These are phyloP conservation scores for Hedychridium roseum DNA, from an alignment of 2,888 invertebrate species.

Conservation along the genomic window DNA sequence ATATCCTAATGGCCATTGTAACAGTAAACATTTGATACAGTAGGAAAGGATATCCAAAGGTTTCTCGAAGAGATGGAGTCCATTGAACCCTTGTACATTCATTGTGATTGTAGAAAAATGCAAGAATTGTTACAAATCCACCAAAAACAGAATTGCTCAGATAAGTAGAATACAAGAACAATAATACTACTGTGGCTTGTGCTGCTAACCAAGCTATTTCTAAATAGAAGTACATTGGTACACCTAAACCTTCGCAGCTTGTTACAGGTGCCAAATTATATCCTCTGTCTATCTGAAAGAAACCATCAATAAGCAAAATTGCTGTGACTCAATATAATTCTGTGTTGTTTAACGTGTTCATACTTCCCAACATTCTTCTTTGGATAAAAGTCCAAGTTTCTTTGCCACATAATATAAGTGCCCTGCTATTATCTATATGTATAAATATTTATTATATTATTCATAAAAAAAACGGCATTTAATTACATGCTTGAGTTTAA, in stretches of 20 bases:
- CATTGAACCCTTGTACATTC: constrained; percentile 87
- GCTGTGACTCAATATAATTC: neutral
- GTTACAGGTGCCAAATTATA: constrained; percentile 70
- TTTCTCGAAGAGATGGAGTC: constrained; percentile 86
- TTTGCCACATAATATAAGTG: constrained; percentile 66
- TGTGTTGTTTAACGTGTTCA: constrained; percentile 9
- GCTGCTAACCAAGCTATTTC: constrained; percentile 79
- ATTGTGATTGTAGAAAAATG: constrained; percentile 83
- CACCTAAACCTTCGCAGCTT: constrained; percentile 82
- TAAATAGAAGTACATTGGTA: constrained; percentile 84
- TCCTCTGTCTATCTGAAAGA: constrained; percentile 69
- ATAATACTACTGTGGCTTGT: constrained; percentile 73
- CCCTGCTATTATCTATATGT: constrained; percentile 62
- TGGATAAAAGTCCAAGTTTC: constrained; percentile 44
- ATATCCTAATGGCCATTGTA: constrained; percentile 52
- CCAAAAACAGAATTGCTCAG: constrained; percentile 78
- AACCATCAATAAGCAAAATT: no score
- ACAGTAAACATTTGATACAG: constrained; percentile 77
- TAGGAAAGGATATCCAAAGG: constrained; percentile 83
- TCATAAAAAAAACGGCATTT: no score
- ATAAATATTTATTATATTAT: constrained; percentile 11
- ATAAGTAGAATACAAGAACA: constrained; percentile 74
- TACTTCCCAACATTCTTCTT: constrained; percentile 63
- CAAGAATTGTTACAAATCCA: constrained; percentile 74
- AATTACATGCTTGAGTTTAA: neutral